phyloP scores from a whole-genome alignment of 37 sponge, comb jelly and placozoan species.

The Tethya wilhelma region DNA sequence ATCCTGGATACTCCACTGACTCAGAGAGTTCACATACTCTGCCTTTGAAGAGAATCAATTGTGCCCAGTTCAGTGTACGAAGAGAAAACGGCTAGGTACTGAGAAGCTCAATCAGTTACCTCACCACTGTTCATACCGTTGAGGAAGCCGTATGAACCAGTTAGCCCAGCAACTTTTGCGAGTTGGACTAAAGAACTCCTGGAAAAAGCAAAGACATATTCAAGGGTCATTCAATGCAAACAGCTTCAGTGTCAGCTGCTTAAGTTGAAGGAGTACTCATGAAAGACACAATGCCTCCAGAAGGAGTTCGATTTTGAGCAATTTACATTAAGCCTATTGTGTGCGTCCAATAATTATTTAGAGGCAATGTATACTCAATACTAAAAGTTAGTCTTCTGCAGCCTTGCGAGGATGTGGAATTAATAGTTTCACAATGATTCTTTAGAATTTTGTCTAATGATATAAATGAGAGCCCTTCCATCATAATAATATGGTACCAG shows the following conservation, averaged over 20 bases:
- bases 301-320: slow-evolving; percentile 1
- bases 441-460: no score
- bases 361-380: no score
- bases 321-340: no score
- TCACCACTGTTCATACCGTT: slow-evolving; percentile 22
- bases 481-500: no score
- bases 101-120: not conserved
- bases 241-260: slow-evolving; percentile 41
- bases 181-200: slow-evolving; percentile 21
- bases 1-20: no score
- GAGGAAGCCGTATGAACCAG: slow-evolving; percentile 22
- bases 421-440: no score
- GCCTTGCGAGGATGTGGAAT: no score
- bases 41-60: not conserved
- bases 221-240: slow-evolving; percentile 23
- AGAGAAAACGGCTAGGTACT: not conserved
- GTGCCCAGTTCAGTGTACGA: not conserved
- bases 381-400: no score
- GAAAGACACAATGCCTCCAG: slow-evolving; percentile 15
- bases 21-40: not conserved
- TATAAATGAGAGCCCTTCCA: no score
- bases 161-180: not conserved
- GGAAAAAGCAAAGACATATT: slow-evolving; percentile 19
- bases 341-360: no score
- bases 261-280: not conserved